These are phyloP conservation scores for Cantharis rustica DNA, from an alignment of 2,888 invertebrate species.

Conservation along the genomic window DNA sequence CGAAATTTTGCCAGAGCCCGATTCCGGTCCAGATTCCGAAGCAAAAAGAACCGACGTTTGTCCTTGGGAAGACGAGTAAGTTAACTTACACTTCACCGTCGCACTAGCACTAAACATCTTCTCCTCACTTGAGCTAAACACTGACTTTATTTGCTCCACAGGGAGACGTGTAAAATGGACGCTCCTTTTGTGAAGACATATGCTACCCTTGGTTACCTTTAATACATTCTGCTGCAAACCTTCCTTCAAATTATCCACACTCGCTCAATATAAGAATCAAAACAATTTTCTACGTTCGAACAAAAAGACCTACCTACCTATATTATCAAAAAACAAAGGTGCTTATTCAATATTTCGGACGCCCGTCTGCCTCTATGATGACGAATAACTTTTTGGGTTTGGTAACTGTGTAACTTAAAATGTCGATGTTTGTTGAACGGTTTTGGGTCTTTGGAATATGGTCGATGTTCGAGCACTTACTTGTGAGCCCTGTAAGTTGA, in stretches of 20 bases:
- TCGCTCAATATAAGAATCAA: slow-evolving; percentile 8
- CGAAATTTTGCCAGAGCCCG: slow-evolving; percentile 60
- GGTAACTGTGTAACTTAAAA: background rate
- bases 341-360: background rate
- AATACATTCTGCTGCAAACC: slow-evolving; percentile 55
- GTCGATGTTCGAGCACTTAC: slow-evolving; percentile 37
- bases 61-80: slow-evolving; percentile 97
- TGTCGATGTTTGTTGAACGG: slow-evolving; percentile 9
- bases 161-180: slow-evolving; percentile 85
- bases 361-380: background rate
- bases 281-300: slow-evolving; percentile 4
- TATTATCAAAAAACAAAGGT: background rate
- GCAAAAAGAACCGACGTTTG: slow-evolving; percentile 81
- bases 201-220: slow-evolving; percentile 91
- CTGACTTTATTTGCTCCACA: slow-evolving; percentile 61
- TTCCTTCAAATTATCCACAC: slow-evolving; percentile 23
- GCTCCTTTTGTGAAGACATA: slow-evolving; percentile 93
- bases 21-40: slow-evolving; percentile 51
- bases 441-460: slow-evolving; percentile 17
- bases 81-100: slow-evolving; percentile 45
- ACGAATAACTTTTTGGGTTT: background rate
- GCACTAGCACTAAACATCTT: slow-evolving; percentile 31
- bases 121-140: slow-evolving; percentile 29
- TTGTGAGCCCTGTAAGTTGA: slow-evolving; percentile 46
- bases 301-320: background rate